Evolutionary conservation across 2,797 vertebrate species (phyloP), one percentile per base, ranked within the genome.

Genomic region (Spondyliosoma cantharus): DNA sequence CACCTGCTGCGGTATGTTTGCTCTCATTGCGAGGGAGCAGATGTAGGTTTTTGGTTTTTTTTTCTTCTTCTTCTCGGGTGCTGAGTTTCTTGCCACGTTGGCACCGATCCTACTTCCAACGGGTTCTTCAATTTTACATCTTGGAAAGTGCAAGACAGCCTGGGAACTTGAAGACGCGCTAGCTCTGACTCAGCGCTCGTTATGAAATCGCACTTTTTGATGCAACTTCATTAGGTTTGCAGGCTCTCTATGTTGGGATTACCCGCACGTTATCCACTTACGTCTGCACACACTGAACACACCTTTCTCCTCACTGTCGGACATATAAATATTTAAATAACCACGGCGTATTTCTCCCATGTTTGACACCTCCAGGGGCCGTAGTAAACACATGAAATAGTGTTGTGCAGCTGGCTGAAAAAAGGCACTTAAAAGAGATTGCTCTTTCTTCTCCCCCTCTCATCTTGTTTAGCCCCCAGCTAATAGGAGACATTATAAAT

Each of bases 401-500:
- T 72, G 32, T 62, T 52, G 15, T 70, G 58, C 20, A 71, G 45
- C 17, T 24, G 13, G 25, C 46, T 49, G 17, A 27, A 68, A 68
- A 68, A 37, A 82, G 25, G 27, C 56, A 32, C 48, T 80, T 68
- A 50, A 60, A 62, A 62, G 32, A 84, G 78, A 84, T 68, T 68
- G 62, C 54, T 76, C 64, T 42, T 8, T 74, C 24, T 68, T 37
- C 29, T 73, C 32, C 66, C 66, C 59, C 49, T 22, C 43, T 72
- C 37, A 17, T 73, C 72, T n/a, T 62, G 46, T 73, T 72, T 83
- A 9, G 76, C 85, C 76, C 54, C 48, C 3, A 79, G 88, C 59
- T 65, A 70, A 85, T 19, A 11, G 49, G 7, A 72, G 20, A 71
- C 58, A 50, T 81, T 80, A 71, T 72, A 46, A 68, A 82, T 63